phyloP scores from a whole-genome alignment of 2,113 vertebrate species.

The Siphamia tubifer region DNA sequence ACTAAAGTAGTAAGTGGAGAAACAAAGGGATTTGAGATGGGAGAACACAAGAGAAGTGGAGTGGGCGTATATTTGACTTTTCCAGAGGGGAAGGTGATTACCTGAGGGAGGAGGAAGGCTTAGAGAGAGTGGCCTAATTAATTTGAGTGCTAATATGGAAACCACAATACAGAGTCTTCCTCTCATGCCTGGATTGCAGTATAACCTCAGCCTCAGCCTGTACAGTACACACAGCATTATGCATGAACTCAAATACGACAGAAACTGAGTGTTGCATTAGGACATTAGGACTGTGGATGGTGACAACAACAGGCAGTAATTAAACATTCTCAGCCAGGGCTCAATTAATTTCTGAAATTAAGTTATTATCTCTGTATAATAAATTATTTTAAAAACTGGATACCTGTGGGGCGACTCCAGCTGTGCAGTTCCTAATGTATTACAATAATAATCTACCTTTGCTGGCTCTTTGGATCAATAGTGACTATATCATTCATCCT shows the following conservation, averaged over 20 bases:
- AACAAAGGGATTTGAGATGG: conserved; percentile 19
- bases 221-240: neutral
- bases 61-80: conserved; percentile 14
- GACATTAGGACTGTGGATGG: neutral
- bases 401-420: neutral
- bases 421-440: neutral
- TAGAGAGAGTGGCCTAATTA: conserved; percentile 46
- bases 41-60: conserved; percentile 11
- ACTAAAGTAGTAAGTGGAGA: conserved; percentile 17
- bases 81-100: conserved; percentile 51
- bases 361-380: neutral
- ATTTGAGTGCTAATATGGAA: conserved; percentile 24
- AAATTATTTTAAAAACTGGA: neutral
- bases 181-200: neutral
- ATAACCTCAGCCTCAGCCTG: neutral
- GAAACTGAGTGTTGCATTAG: neutral
- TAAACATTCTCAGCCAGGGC: neutral
- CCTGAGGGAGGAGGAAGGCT: conserved; percentile 6
- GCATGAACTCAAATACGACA: conserved; percentile 1
- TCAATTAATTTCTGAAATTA: conserved; percentile 7
- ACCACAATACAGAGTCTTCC: conserved; percentile 20
- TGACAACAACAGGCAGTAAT: neutral
- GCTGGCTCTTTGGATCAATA: conserved; percentile 38
- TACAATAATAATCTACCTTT: neutral
- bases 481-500: conserved; percentile 16